These are phyloP conservation scores for Silurus glanis DNA, from an alignment of 2,113 vertebrate species.

Conservation along the genomic window DNA sequence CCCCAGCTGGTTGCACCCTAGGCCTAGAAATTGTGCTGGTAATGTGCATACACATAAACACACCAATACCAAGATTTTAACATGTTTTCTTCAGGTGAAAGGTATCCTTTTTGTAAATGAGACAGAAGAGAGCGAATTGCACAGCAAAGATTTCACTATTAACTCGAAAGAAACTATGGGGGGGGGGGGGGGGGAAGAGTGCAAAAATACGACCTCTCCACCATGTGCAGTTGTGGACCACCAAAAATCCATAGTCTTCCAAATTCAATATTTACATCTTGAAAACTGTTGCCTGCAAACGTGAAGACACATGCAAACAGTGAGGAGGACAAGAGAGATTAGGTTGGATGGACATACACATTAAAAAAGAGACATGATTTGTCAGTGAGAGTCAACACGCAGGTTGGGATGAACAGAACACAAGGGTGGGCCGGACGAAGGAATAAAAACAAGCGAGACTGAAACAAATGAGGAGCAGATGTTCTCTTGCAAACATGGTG, in stretches of 20 bases:
- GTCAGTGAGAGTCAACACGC: constrained; percentile 36
- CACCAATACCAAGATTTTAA: background rate
- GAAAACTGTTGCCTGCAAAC: background rate
- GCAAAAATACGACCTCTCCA: background rate
- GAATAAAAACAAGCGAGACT: constrained; percentile 61
- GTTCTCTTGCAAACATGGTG: constrained; percentile 61
- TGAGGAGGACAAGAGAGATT: constrained; percentile 5
- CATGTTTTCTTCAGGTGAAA: background rate
- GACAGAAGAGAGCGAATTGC: constrained; percentile 35
- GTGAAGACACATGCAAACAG: background rate
- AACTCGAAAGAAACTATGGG: background rate
- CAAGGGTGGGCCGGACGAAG: constrained; percentile 57
- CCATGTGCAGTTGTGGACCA: background rate
- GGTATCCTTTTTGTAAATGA: constrained; percentile 43
- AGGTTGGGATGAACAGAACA: constrained; percentile 38
- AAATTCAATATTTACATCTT: constrained; percentile 4
- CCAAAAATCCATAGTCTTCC: background rate
- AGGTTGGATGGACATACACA: constrained; percentile 21
- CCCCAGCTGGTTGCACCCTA: too few species aligned
- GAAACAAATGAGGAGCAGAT: constrained; percentile 72
- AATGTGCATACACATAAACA: background rate
- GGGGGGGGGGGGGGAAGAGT: too few species aligned
- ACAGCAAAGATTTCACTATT: background rate
- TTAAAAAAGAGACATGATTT: constrained; percentile 39
- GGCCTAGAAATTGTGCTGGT: too few species aligned